Base-by-base conservation (phyloP, 2,797 vertebrate genomes). In the Gadopsis bispinosus region DNA sequence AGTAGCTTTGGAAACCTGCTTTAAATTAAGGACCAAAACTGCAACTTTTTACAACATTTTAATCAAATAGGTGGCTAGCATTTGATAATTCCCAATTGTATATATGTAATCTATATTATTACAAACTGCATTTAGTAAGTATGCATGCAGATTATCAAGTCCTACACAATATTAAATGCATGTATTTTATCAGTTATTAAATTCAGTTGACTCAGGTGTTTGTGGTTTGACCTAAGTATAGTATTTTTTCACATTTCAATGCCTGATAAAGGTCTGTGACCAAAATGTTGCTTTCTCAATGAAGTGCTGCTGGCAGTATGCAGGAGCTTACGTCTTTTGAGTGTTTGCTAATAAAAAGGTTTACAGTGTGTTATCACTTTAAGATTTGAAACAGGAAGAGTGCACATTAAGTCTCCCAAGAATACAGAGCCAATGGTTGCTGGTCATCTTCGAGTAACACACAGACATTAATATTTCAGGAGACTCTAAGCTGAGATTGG, bases 401-500 rank as follows among this genome's bases (percentile, higher is more conserved):
- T 41, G 17, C 62, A 64, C 39, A 51, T 22, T 54, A 60, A 62
- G 17, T 75, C 48, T 63, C 37, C 33, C 22, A 73, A 71, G 53
- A 70, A 67, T 39, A 48, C 6, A 41, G 50, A 80, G 54, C 22
- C 54, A 74, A 81, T 67, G n/a, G 69, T 78, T 63, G 72, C 69
- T 55, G 66, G 67, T 74, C 79, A 76, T 81, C 61, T 75, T 83
- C 33, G 69, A 54, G 69, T 83, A 83, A 83, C 60, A 78, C 66
- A 73, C 67, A 51, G 65, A 41, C 85, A 93, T 94, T 69, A 91
- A 94, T 93, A 94, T 93, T 94, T 94, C 74, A 93, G 75, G 60
- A 76, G 75, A 65, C 69, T 79, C 73, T 64, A 72, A 83, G 65
- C 77, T 85, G 78, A 88, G 86, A 91, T 87, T 91, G 83, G 75